Conservation (phyloP, 2,797 vertebrate genomes). For the Poecilia gillii region DNA sequence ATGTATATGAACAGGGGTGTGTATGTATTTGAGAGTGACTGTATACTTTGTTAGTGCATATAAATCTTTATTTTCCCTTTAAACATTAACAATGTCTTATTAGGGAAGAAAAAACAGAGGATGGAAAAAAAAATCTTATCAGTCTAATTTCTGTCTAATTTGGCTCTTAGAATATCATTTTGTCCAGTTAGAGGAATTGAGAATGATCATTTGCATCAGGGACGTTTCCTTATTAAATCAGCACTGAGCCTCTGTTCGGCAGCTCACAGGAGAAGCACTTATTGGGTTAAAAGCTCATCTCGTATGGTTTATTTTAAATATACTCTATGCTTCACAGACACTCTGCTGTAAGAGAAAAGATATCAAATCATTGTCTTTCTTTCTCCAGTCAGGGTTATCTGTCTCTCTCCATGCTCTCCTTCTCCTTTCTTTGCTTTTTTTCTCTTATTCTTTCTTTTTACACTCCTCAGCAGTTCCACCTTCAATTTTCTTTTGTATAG, state of each 20-base stretch:
- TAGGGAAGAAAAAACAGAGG: slow-evolving; percentile 56
- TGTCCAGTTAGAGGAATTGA: slow-evolving; percentile 88
- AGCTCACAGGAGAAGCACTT: slow-evolving; percentile 85
- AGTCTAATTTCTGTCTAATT: slow-evolving; percentile 87
- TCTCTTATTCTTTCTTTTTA: slow-evolving; percentile 49
- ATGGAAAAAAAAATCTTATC: slow-evolving; percentile 76
- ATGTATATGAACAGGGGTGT: not conserved
- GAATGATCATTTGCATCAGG: slow-evolving; percentile 89
- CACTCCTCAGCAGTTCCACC: slow-evolving; percentile 64
- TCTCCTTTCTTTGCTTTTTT: slow-evolving; percentile 34
- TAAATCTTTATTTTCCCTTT: slow-evolving; percentile 66
- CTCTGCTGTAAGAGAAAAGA: slow-evolving; percentile 81
- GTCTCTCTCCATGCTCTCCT: slow-evolving; percentile 56
- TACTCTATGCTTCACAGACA: slow-evolving; percentile 83
- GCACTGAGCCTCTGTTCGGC: slow-evolving; percentile 82
- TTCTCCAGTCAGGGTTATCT: slow-evolving; percentile 64
- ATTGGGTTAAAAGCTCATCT: slow-evolving; percentile 90
- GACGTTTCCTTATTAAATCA: slow-evolving; percentile 90
- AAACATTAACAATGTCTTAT: slow-evolving; percentile 75
- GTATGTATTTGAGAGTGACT: not conserved
- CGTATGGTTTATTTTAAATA: slow-evolving; percentile 86
- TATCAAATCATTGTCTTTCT: slow-evolving; percentile 72
- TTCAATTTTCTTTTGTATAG: slow-evolving; percentile 75
- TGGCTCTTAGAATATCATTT: slow-evolving; percentile 87
- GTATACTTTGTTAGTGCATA: slow-evolving; percentile 14